Percentiles rank a stretch among this genome's conserved stretches.
phyloP scores from a whole-genome alignment of 2,888 invertebrate genomes.

The Thecocarcelia acutangulata region DNA sequence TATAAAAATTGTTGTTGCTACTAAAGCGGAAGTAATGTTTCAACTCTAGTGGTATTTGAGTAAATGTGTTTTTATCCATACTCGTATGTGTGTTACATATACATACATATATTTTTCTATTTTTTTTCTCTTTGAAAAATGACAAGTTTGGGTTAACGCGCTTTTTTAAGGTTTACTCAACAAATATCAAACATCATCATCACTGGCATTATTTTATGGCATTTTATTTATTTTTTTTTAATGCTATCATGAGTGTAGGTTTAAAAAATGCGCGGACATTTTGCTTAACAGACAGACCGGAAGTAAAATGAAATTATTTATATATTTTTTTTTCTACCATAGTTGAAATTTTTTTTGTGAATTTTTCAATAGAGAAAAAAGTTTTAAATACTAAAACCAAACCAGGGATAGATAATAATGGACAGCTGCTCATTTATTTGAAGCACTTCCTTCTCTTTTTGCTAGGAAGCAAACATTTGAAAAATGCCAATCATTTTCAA shows the following conservation, averaged over 20 bases:
- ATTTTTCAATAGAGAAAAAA: slow-evolving; percentile 16
- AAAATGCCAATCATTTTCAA: slow-evolving; percentile 39
- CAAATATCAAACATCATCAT: slow-evolving; percentile 53
- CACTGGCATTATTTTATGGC: slow-evolving; percentile 17
- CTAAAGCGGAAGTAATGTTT: slow-evolving; percentile 59
- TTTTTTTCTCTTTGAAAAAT: too few species aligned
- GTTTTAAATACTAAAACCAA: background rate
- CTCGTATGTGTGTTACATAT: background rate
- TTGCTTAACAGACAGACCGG: slow-evolving; percentile 64
- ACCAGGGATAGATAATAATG: background rate
- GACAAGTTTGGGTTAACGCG: slow-evolving; percentile 46
- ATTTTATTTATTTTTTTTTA: slow-evolving; percentile 20
- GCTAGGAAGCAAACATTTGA: background rate
- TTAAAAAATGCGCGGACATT: slow-evolving; percentile 24
- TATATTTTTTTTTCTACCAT: background rate
- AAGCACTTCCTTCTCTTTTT: background rate
- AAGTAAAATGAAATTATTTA: slow-evolving; percentile 65
- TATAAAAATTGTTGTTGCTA: slow-evolving; percentile 41
- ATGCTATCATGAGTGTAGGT: background rate
- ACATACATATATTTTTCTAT: too few species aligned
- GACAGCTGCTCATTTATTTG: slow-evolving; percentile 27
- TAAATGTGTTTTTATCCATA: background rate
- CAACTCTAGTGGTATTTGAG: slow-evolving; percentile 26
- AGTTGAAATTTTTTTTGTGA: slow-evolving; percentile 3
- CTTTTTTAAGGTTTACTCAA: slow-evolving; percentile 44